Evolutionary conservation across 2,888 invertebrate species (phyloP).

Genomic region (Pseudococcus jackbeardsleyi): DNA sequence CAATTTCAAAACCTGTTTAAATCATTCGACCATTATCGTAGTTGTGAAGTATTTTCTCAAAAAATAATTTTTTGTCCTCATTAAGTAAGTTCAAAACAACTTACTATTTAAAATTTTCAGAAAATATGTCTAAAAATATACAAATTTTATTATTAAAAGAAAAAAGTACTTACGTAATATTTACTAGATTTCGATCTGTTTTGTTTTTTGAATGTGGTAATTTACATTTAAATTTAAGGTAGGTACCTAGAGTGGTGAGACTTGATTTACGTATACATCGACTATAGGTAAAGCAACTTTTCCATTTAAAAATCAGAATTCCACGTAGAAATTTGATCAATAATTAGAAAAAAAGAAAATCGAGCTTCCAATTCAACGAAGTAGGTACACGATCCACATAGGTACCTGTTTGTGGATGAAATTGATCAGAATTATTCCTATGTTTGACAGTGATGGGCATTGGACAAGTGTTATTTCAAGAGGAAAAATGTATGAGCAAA

Average conservation of each 20-base stretch:
- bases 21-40: background rate
- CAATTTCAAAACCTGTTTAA: background rate
- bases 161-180: background rate
- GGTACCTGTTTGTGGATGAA: background rate
- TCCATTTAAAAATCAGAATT: background rate
- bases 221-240: too few species aligned
- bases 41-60: background rate
- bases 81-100: background rate
- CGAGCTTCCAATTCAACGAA: too few species aligned
- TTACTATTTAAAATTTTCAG: background rate
- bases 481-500: too few species aligned
- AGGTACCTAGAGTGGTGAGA: too few species aligned
- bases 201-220: background rate
- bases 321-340: background rate
- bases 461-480: background rate
- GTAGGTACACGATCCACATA: background rate
- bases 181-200: background rate
- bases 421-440: background rate
- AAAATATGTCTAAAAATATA: background rate
- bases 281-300: background rate
- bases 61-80: background rate
- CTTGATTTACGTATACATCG: too few species aligned
- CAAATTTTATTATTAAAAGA: background rate
- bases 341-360: too few species aligned
- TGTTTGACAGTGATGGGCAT: too few species aligned